Evolutionary conservation across 2,797 vertebrate species (phyloP), one percentile per base, ranked within the genome.

Genomic region (Corythornis leucogaster): DNA sequence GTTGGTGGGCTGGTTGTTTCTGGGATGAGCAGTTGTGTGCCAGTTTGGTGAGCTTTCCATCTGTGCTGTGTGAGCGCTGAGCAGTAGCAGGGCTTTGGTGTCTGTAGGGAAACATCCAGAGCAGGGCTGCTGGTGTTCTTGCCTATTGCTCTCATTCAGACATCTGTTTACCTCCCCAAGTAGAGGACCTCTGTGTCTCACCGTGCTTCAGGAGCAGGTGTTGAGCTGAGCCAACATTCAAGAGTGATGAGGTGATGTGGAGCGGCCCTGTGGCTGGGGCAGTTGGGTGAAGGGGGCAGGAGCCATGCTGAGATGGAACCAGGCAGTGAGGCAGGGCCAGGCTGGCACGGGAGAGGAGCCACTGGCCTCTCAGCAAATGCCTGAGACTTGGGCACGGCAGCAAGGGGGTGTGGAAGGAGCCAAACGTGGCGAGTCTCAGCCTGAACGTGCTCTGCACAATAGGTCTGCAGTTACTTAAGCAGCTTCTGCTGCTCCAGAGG

Each of bases 191-290:
- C 13, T 3, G 0, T 15, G 38, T 55, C 46, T 50, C 53, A 21
- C n/a, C 40, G 5, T n/a, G 20, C 0, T 1, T 21, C 31, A 9
- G 73, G 25, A 62, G 51, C 33, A 26, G 12, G 33, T 15, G 13
- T 63, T 6, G 3, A 61, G 38, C 28, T 64, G 68, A 85, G 22
- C 9, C 24, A 30, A 3, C 12, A 5, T 21, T 11, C 33, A 22
- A 24, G 67, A 66, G 26, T 16, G 59, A 12, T 1, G 3, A 11
- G 11, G 3, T n/a, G 53, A 25, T 28, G 64, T 21, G 63, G 20
- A n/a, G 26, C 19, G 11, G 64, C 8, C 40, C 48, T 2, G 0
- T 50, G 40, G 21, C 0, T 0, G 6, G 12, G 6, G 2, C 9
- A 16, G 15, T 35, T 31, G 25, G 53, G 45, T 8, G 7, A 50